A percentile compares a stretch with the other conserved stretches of the same genome.
These are phyloP conservation scores for Cydia strobilella DNA, from an alignment of 1,140 invertebrate genomes.

Conservation along the genomic window DNA sequence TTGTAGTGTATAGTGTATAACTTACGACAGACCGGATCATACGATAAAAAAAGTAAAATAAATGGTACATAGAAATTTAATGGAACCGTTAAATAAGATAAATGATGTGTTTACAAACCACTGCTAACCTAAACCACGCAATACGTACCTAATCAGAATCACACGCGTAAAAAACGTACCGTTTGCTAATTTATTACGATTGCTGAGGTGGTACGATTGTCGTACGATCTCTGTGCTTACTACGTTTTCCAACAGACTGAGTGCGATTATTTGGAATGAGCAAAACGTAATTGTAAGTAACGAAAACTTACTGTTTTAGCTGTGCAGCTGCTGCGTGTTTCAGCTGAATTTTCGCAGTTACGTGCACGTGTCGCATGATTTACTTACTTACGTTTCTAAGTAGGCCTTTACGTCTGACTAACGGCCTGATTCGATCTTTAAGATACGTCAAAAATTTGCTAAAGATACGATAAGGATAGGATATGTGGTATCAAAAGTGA, in stretches of 20 bases:
- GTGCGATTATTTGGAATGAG: constrained; percentile 28
- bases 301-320: background rate
- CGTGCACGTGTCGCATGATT: constrained; percentile 13
- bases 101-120: constrained; percentile 7
- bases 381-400: background rate
- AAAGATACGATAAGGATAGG: too few relatives aligned
- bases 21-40: background rate
- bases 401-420: background rate
- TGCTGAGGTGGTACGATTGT: constrained; percentile 58
- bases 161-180: constrained; percentile 36
- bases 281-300: background rate
- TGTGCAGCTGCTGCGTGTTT: background rate
- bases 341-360: constrained; percentile 13
- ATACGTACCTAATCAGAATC: constrained; percentile 23
- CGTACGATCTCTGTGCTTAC: constrained; percentile 54
- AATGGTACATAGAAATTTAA: background rate
- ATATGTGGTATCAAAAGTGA: too few relatives aligned
- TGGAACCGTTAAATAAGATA: background rate
- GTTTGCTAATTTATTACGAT: constrained; percentile 46
- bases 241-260: constrained; percentile 52
- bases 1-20: too few relatives aligned
- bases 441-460: too few relatives aligned
- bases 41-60: background rate
- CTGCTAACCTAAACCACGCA: background rate
- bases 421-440: too few relatives aligned